These are phyloP conservation scores for Anhinga anhinga DNA, from an alignment of 2,113 vertebrate species.

Conservation along the genomic window DNA sequence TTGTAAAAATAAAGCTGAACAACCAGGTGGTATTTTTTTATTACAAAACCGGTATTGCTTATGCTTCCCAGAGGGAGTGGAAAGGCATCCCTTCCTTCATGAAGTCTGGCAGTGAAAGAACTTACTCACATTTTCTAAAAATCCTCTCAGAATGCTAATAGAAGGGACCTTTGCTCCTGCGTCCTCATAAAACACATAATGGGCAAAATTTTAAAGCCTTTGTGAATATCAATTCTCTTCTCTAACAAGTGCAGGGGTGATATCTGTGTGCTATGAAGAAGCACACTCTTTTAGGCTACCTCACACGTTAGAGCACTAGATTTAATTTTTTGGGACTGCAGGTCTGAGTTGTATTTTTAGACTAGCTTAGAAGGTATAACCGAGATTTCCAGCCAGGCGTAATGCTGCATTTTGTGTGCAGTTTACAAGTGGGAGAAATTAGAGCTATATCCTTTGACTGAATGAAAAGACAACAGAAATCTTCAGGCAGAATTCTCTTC, in stretches of 20 bases:
- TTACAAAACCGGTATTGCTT: neutral
- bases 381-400: neutral
- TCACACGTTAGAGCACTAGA: neutral
- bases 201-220: neutral
- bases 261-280: neutral
- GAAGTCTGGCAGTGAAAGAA: neutral
- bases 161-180: neutral
- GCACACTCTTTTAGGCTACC: neutral
- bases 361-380: neutral
- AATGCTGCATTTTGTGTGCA: neutral
- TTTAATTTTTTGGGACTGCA: neutral
- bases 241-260: accelerated
- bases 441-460: neutral
- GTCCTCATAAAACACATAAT: neutral
- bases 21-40: neutral
- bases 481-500: constrained; percentile 22
- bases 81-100: neutral
- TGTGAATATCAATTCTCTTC: neutral
- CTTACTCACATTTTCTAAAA: neutral
- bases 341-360: neutral
- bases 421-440: neutral
- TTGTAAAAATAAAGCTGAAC: neutral
- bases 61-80: neutral
- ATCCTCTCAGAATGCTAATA: neutral
- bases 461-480: constrained; percentile 36